Percentiles rank a stretch among this genome's conserved stretches.
Conservation (phyloP, 2,888 invertebrate genomes). For the Andrena bucephala region DNA sequence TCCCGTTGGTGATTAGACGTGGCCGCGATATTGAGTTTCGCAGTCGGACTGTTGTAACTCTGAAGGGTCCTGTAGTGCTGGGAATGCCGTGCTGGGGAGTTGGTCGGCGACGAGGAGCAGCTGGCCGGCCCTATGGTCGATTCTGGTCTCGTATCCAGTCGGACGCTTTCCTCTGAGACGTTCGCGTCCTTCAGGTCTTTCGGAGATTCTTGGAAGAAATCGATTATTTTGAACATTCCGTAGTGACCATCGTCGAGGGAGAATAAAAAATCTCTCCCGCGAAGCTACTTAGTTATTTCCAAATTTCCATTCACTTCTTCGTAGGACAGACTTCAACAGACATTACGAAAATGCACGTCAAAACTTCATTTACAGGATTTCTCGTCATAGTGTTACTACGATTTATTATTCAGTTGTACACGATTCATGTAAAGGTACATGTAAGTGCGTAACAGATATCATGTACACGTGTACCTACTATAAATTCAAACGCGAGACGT, state of each 20-base stretch:
- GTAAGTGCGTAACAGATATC: too few relatives aligned
- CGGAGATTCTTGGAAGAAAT: constrained; percentile 64
- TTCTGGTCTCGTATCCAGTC: constrained; percentile 76
- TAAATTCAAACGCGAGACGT: too few relatives aligned
- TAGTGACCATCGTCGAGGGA: background rate
- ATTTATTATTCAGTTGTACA: too few relatives aligned
- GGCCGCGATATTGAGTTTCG: constrained; percentile 82
- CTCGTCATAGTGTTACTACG: too few relatives aligned
- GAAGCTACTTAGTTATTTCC: background rate
- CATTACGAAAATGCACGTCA: too few relatives aligned
- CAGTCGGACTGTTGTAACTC: constrained; percentile 76
- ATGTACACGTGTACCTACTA: too few relatives aligned
- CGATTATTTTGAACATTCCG: constrained; percentile 7
- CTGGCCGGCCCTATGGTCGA: constrained; percentile 72
- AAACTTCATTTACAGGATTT: too few relatives aligned
- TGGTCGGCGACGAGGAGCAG: constrained; percentile 77
- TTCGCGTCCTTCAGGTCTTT: constrained; percentile 68
- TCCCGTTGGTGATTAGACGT: constrained; percentile 81
- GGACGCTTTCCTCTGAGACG: constrained; percentile 69
- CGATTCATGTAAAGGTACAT: too few relatives aligned
- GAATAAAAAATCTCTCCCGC: background rate
- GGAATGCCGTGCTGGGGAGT: constrained; percentile 79
- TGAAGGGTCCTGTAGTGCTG: constrained; percentile 82
- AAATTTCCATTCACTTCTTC: background rate
- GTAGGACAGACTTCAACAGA: too few relatives aligned